Base-by-base conservation (phyloP, 2,888 invertebrate genomes). In the Adela reaumurella region DNA sequence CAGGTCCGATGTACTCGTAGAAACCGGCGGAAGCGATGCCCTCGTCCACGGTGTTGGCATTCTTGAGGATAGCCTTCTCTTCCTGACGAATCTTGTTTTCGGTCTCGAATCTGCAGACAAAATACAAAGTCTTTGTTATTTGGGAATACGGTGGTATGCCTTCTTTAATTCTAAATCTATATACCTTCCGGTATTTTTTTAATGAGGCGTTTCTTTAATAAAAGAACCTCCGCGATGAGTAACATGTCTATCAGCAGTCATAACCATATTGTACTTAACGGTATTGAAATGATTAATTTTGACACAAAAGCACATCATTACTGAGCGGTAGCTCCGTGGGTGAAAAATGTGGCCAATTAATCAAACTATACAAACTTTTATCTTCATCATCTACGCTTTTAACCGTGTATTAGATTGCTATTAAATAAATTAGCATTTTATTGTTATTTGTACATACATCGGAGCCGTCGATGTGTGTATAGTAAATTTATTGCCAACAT, bases 81-180 rank as follows among this genome's bases (percentile, higher is more conserved):
- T 77, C 72, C 52, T 77, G 78, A 55, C 79, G 76, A 53, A 81
- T 81, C 57, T 79, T 81, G 66, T 81, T 81, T 61, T 80, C 80
- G 17, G 80, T 81, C 59, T 81, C 79, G 57, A 78, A 81, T 62
- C 80, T 81, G 64, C n/a, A n/a, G n/a, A n/a, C n/a, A n/a, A n/a
- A n/a, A n/a, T n/a, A n/a, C n/a, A n/a, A n/a, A n/a, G n/a, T n/a
- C n/a, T n/a, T n/a, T n/a, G n/a, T n/a, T n/a, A n/a, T n/a, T n/a
- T n/a, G n/a, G n/a, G n/a, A n/a, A n/a, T n/a, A n/a, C n/a, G n/a
- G n/a, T n/a, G n/a, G n/a, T n/a, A n/a, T n/a, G n/a, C n/a, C n/a
- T n/a, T n/a, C n/a, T n/a, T n/a, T n/a, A n/a, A n/a, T n/a, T n/a
- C n/a, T n/a, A n/a, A n/a, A n/a, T n/a, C n/a, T n/a, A n/a, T n/a